Conservation (phyloP, 2,113 vertebrate genomes). For the Clupea harengus region DNA sequence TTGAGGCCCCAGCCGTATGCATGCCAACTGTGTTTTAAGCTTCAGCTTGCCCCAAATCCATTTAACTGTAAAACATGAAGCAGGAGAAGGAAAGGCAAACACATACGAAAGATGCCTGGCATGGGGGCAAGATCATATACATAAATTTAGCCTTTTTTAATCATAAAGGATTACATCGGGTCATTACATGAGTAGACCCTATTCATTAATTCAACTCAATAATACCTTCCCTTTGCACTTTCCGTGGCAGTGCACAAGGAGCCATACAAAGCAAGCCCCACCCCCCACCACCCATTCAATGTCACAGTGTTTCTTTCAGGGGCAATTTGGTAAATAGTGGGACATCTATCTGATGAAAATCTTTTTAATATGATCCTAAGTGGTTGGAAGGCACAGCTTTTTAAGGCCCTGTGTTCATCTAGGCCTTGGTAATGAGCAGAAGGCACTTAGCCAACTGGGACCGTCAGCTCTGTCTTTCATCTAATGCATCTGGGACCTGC, state of each 20-base stretch:
- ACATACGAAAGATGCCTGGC: neutral
- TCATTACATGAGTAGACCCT: constrained; percentile 9
- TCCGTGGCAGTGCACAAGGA: neutral
- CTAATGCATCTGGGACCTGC: constrained; percentile 63
- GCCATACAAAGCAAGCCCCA: neutral
- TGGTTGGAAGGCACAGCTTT: constrained; percentile 64
- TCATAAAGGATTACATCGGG: constrained; percentile 7
- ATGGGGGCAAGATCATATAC: neutral
- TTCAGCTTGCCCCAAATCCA: neutral
- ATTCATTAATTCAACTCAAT: constrained; percentile 29
- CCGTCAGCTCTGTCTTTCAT: constrained; percentile 68
- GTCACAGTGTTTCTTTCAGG: constrained; percentile 52
- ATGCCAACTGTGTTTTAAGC: neutral
- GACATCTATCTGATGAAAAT: constrained; percentile 58
- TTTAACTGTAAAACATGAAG: constrained; percentile 39
- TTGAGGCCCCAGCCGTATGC: neutral
- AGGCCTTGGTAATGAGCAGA: constrained; percentile 74
- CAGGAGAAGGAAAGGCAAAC: neutral
- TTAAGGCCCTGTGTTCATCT: constrained; percentile 61
- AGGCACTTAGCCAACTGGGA: constrained; percentile 75
- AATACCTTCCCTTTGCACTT: constrained; percentile 2
- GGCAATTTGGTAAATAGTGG: constrained; percentile 49
- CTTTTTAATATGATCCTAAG: constrained; percentile 59
- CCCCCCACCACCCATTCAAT: constrained; percentile 38
- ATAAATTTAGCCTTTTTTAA: constrained; percentile 1